Evolutionary conservation across 2,113 vertebrate genomes (phyloP).

Genomic region (Muscicapa adusta): DNA sequence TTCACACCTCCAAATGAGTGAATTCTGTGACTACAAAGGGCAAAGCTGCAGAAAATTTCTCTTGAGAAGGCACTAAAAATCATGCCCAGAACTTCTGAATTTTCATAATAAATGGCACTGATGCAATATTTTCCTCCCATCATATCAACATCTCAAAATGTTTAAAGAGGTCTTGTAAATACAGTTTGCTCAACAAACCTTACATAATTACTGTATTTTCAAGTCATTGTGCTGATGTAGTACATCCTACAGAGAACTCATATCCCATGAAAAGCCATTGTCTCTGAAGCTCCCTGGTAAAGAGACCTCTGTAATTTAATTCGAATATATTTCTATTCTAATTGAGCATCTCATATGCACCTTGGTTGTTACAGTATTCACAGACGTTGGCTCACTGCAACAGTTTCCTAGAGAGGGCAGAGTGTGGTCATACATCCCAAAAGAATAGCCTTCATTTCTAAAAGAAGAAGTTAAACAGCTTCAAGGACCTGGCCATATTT

Average conservation of each 20-base stretch:
- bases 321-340: background rate
- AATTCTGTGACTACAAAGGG: background rate
- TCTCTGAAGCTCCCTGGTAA: background rate
- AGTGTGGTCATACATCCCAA: background rate
- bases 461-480: background rate
- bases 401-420: background rate
- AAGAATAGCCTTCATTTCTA: background rate
- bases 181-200: background rate
- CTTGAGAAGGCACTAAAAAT: background rate
- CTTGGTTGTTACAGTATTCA: background rate
- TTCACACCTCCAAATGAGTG: background rate
- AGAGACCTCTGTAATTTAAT: background rate
- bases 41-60: background rate
- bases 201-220: background rate
- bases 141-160: conserved; percentile 1
- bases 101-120: background rate
- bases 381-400: background rate
- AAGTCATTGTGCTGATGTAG: background rate
- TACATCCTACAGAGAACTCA: background rate
- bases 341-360: background rate
- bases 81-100: background rate
- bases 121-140: background rate
- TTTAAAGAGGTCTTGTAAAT: conserved; percentile 8
- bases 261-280: background rate
- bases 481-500: background rate